Evolutionary conservation across 2,113 vertebrate genomes (phyloP).

Genomic region (Thalassarche chlororhynchos): DNA sequence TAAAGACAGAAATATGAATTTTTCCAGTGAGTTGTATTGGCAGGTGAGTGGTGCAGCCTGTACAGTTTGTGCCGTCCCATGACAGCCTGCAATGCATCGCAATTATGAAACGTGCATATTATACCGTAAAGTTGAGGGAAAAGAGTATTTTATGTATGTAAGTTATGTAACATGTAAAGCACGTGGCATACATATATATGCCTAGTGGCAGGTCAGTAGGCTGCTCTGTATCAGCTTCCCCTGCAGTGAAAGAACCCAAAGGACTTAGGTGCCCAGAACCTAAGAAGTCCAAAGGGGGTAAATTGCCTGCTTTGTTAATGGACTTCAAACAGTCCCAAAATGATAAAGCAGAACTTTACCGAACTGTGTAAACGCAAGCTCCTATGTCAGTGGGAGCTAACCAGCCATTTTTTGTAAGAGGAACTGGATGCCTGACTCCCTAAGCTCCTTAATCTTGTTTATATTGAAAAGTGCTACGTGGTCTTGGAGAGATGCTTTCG

Average conservation of each 20-base stretch:
- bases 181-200: neutral
- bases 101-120: neutral
- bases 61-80: neutral
- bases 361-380: neutral
- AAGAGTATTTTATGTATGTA: neutral
- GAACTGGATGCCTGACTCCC: neutral
- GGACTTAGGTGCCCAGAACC: neutral
- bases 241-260: neutral
- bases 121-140: neutral
- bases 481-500: neutral
- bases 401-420: neutral
- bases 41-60: neutral
- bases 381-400: neutral
- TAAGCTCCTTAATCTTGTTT: neutral
- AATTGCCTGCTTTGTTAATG: neutral
- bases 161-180: neutral
- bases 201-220: neutral
- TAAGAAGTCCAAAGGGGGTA: neutral
- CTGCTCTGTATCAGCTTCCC: neutral
- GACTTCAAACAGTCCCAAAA: neutral
- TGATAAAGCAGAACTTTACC: neutral
- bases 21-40: neutral
- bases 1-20: neutral
- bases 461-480: accelerated
- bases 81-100: neutral